Evolutionary conservation across 2,797 vertebrate species (phyloP).

Genomic region (Rhyacichthys aspro): DNA sequence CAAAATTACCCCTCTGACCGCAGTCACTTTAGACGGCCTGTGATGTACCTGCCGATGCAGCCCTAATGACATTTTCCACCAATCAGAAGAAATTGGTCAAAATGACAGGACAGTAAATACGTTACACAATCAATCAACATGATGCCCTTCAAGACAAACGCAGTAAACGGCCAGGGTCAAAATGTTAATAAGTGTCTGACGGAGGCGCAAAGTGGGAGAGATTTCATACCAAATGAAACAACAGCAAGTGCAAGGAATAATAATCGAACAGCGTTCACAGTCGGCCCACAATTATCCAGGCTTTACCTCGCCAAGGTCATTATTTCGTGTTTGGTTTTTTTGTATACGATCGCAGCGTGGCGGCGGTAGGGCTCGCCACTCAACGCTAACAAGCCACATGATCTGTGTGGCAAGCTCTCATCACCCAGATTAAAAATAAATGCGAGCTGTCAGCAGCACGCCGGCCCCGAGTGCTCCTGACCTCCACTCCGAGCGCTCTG

Average conservation of each 20-base stretch:
- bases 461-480: conserved; percentile 58
- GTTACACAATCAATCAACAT: conserved; percentile 45
- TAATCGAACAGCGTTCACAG: conserved; percentile 60
- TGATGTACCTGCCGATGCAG: conserved; percentile 67
- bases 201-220: conserved; percentile 42
- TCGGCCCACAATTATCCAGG: conserved; percentile 49
- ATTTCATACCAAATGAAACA: conserved; percentile 49
- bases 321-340: conserved; percentile 62
- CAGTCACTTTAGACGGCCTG: conserved; percentile 67
- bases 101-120: conserved; percentile 55
- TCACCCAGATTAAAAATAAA: conserved; percentile 78
- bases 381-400: conserved; percentile 70
- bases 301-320: conserved; percentile 73
- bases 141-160: conserved; percentile 47
- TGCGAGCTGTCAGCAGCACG: conserved; percentile 71
- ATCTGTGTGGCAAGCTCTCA: conserved; percentile 63
- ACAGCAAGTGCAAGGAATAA: conserved; percentile 61
- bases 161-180: conserved; percentile 38
- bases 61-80: conserved; percentile 60
- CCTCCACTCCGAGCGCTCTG: conserved; percentile 60
- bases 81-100: conserved; percentile 50
- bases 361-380: conserved; percentile 42
- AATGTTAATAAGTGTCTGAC: conserved; percentile 59
- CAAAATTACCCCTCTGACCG: conserved; percentile 67
- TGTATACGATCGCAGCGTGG: conserved; percentile 27